Conservation (phyloP, 2,888 invertebrate genomes). For the Ornithoptera alexandrae region DNA sequence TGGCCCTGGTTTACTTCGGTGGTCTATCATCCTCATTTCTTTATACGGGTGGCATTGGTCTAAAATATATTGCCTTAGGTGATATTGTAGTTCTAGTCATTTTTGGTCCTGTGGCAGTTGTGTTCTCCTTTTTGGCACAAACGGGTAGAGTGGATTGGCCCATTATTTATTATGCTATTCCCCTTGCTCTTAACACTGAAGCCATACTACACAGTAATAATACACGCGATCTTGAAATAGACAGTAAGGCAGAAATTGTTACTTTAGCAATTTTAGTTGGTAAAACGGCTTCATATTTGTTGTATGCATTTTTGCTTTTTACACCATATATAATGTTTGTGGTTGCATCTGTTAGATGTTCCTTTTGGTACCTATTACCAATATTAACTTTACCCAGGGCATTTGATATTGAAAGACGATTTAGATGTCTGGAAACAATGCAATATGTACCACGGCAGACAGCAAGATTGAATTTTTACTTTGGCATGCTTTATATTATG, state of each 20-base stretch:
- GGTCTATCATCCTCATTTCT: slow-evolving; percentile 96
- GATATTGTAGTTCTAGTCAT: slow-evolving; percentile 94
- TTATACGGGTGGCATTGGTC: slow-evolving; percentile 97
- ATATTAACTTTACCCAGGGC: slow-evolving; percentile 92
- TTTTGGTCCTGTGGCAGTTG: slow-evolving; percentile 95
- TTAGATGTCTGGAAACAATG: slow-evolving; percentile 88
- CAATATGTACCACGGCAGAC: slow-evolving; percentile 92
- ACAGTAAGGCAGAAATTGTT: slow-evolving; percentile 93
- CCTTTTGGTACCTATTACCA: slow-evolving; percentile 93
- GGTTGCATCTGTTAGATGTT: slow-evolving; percentile 90
- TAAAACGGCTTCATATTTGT: slow-evolving; percentile 92
- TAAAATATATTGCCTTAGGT: slow-evolving; percentile 97
- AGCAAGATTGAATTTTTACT: slow-evolving; percentile 93
- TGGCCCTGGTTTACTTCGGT: slow-evolving; percentile 96
- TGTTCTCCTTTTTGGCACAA: slow-evolving; percentile 96
- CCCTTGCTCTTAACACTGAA: slow-evolving; percentile 95
- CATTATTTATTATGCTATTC: slow-evolving; percentile 95
- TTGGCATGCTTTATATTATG: slow-evolving; percentile 93
- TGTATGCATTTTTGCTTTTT: slow-evolving; percentile 94
- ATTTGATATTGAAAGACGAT: slow-evolving; percentile 93
- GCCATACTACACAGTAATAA: slow-evolving; percentile 98
- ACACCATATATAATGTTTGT: slow-evolving; percentile 94
- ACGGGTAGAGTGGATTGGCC: slow-evolving; percentile 95
- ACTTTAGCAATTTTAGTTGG: slow-evolving; percentile 97
- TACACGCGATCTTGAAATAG: slow-evolving; percentile 93